Percentiles rank a stretch among this genome's conserved stretches.
Evolutionary conservation across 2,113 vertebrate species (phyloP).

Genomic region (Ceratotherium simum): DNA sequence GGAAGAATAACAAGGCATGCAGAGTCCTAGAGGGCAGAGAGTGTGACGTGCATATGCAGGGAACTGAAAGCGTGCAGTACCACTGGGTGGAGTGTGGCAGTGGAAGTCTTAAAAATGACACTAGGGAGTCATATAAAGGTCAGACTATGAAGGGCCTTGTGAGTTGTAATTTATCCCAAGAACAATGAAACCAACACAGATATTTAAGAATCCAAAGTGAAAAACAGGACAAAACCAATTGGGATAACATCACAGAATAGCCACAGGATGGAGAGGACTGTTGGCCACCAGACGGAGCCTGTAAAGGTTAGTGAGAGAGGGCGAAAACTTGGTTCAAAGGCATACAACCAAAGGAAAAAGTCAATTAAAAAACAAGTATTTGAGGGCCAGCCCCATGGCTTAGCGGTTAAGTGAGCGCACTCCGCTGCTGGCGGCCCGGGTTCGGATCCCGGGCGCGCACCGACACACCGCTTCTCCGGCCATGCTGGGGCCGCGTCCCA

Average conservation of each 20-base stretch:
- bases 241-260: background rate
- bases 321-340: background rate
- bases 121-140: background rate
- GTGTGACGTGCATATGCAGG: rapidly evolving
- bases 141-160: rapidly evolving
- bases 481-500: too few species aligned
- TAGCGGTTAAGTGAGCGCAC: too few species aligned
- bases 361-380: background rate
- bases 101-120: background rate
- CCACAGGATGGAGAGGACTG: background rate
- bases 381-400: too few species aligned
- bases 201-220: background rate
- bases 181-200: background rate
- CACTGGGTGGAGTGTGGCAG: rapidly evolving
- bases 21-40: background rate
- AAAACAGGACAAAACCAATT: too few species aligned
- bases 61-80: background rate
- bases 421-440: too few species aligned
- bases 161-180: background rate
- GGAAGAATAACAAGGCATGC: background rate
- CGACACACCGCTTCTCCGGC: too few species aligned
- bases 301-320: background rate
- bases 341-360: background rate
- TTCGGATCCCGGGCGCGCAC: too few species aligned
- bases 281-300: background rate